These are phyloP conservation scores for Brachionichthys hirsutus DNA, from an alignment of 2,113 vertebrate genomes.

Conservation along the genomic window DNA sequence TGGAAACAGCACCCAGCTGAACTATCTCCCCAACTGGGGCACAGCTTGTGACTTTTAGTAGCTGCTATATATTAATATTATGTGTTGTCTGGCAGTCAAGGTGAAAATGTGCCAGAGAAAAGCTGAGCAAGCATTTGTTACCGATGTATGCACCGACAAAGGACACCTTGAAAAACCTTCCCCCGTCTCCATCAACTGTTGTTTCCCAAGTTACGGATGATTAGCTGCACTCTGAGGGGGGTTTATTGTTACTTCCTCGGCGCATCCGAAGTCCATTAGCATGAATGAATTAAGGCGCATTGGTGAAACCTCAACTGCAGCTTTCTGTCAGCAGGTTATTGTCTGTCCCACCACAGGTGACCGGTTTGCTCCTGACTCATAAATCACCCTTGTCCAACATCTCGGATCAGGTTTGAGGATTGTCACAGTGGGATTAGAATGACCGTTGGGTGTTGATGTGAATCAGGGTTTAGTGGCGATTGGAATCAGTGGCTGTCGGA, in stretches of 20 bases:
- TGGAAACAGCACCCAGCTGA: background rate
- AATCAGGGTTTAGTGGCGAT: slow-evolving; percentile 45
- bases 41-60: slow-evolving; percentile 46
- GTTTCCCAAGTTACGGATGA: slow-evolving; percentile 14
- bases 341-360: slow-evolving; percentile 50
- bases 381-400: slow-evolving; percentile 49
- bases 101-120: slow-evolving; percentile 44
- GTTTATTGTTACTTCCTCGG: slow-evolving; percentile 46
- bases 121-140: slow-evolving; percentile 50
- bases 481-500: slow-evolving; percentile 36
- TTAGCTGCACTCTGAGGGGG: slow-evolving; percentile 28
- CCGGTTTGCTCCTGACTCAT: slow-evolving; percentile 43
- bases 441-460: slow-evolving; percentile 25
- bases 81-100: slow-evolving; percentile 42
- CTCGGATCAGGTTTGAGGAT: slow-evolving; percentile 8
- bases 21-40: too few relatives aligned
- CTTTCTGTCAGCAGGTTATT: slow-evolving; percentile 42
- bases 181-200: slow-evolving; percentile 17
- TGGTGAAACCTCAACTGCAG: slow-evolving; percentile 22
- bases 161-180: slow-evolving; percentile 44
- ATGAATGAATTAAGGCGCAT: slow-evolving; percentile 52
- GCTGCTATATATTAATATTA: slow-evolving; percentile 27
- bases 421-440: slow-evolving; percentile 26
- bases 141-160: slow-evolving; percentile 22
- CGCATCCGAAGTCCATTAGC: slow-evolving; percentile 54